These are phyloP conservation scores for Spinus pinus DNA, from an alignment of 2,797 vertebrate genomes.

Conservation along the genomic window DNA sequence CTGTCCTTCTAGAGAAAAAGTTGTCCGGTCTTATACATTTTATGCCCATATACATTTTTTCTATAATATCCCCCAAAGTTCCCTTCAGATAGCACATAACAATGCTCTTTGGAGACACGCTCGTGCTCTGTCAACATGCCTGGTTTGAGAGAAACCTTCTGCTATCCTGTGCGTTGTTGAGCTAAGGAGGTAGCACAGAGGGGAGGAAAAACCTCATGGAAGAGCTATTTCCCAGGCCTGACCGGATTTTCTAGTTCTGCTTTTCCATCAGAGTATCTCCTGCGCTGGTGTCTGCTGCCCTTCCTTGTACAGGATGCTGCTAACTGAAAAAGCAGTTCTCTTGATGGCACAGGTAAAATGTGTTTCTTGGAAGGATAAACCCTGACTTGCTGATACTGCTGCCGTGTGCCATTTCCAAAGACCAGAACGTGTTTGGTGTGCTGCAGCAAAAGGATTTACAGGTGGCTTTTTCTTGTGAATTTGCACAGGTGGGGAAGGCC, in stretches of 20 bases:
- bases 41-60: fast-evolving
- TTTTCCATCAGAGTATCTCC: background rate
- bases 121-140: fast-evolving
- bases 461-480: fast-evolving
- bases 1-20: background rate
- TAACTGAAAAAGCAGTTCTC: background rate
- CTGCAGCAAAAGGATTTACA: background rate
- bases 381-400: fast-evolving
- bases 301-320: fast-evolving
- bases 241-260: background rate
- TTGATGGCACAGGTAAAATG: fast-evolving
- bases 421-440: fast-evolving
- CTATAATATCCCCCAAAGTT: background rate
- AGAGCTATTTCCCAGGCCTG: background rate
- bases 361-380: background rate
- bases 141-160: background rate
- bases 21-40: background rate
- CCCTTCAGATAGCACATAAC: fast-evolving
- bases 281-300: fast-evolving
- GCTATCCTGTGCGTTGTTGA: background rate
- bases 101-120: fast-evolving
- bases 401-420: fast-evolving
- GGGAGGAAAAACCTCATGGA: background rate
- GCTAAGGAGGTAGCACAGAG: background rate
- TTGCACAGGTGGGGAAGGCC: background rate